phyloP scores from a whole-genome alignment of 2,113 vertebrate species.

The Pseudonaja textilis region DNA sequence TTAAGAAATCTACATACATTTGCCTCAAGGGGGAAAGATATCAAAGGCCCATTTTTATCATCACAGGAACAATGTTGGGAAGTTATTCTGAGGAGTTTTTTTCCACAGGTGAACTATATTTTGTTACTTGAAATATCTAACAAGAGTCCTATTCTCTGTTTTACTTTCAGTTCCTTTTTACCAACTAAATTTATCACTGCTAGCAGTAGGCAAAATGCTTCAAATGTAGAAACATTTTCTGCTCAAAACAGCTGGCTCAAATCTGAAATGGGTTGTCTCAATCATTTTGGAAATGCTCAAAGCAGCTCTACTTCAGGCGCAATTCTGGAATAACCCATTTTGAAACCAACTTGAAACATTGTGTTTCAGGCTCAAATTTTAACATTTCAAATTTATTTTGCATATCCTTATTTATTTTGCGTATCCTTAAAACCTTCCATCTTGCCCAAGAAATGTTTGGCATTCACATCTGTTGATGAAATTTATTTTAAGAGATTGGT shows the following conservation, averaged over 20 bases:
- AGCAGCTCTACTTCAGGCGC: background rate
- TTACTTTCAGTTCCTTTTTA: background rate
- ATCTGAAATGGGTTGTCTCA: background rate
- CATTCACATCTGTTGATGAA: background rate
- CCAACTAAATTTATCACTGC: background rate
- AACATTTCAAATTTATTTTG: background rate
- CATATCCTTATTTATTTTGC: background rate
- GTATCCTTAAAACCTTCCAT: too few species aligned
- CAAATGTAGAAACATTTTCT: background rate
- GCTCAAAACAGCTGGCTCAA: background rate
- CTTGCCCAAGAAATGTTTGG: background rate
- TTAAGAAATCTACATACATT: background rate
- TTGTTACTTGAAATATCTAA: background rate
- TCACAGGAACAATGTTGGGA: background rate
- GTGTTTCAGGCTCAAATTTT: background rate
- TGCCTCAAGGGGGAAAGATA: background rate
- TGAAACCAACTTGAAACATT: background rate
- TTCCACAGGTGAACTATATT: background rate
- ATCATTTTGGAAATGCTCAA: background rate
- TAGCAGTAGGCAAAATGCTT: background rate
- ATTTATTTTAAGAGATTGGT: background rate
- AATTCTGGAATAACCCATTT: background rate
- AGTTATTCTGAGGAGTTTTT: background rate
- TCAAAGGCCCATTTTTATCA: background rate
- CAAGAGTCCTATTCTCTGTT: background rate